Evolutionary conservation across 2,113 vertebrate genomes (phyloP).

Genomic region (Phalacrocorax carbo): DNA sequence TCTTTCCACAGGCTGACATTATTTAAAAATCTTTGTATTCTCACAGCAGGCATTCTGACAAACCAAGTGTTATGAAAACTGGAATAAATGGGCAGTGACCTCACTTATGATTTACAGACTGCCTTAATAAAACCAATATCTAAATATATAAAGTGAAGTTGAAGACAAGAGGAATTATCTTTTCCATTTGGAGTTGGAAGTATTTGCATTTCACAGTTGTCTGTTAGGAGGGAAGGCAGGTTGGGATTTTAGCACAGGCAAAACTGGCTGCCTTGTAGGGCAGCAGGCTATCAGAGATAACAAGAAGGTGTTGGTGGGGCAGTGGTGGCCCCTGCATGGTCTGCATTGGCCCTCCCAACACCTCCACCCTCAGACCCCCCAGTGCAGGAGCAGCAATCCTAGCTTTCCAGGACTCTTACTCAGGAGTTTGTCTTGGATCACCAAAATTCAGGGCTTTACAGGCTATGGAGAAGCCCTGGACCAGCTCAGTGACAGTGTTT

Average conservation of each 20-base stretch:
- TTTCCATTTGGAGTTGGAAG: background rate
- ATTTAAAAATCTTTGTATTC: background rate
- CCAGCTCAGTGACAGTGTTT: background rate
- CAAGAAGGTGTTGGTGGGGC: background rate
- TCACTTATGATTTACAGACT: background rate
- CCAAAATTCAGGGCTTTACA: background rate
- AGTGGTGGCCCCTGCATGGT: accelerated
- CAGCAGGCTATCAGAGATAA: background rate
- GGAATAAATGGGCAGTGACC: background rate
- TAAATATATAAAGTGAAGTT: background rate
- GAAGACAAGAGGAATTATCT: background rate
- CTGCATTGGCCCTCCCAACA: background rate
- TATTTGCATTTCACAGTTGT: background rate
- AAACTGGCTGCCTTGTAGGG: background rate
- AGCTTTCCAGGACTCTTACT: background rate
- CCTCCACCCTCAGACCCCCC: background rate
- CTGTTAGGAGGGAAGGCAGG: background rate
- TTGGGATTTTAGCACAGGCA: background rate
- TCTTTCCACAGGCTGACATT: background rate
- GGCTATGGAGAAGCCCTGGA: background rate
- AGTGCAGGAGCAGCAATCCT: background rate
- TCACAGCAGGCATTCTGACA: background rate
- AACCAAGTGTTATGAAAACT: background rate
- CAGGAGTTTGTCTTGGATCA: background rate
- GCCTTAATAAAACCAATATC: background rate